These are phyloP conservation scores for Osedax fenrisi DNA, from an alignment of 2,888 invertebrate species.

Conservation along the genomic window DNA sequence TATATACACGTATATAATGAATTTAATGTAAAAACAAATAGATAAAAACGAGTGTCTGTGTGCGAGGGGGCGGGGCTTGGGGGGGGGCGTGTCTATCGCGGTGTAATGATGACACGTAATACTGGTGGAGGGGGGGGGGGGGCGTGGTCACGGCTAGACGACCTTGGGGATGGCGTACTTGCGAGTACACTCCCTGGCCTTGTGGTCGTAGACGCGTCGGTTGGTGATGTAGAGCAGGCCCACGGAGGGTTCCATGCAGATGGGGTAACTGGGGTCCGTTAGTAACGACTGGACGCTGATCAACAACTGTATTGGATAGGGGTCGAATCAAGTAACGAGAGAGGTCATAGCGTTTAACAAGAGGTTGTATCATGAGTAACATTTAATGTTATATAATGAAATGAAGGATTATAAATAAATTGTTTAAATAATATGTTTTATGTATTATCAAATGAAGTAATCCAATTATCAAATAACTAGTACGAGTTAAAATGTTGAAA, in stretches of 20 bases:
- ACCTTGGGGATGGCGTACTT: conserved; percentile 58
- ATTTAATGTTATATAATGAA: no score
- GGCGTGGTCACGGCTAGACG: neutral
- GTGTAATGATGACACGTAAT: neutral
- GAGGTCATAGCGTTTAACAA: no score
- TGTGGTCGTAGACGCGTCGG: conserved; percentile 63
- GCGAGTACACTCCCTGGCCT: conserved; percentile 78
- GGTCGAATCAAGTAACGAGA: no score
- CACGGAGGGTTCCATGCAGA: conserved; percentile 77
- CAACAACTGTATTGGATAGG: conserved; percentile 41
- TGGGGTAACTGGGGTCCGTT: conserved; percentile 70
- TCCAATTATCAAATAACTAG: no score
- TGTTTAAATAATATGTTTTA: no score
- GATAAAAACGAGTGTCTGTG: no score
- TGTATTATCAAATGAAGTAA: no score
- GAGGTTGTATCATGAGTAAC: no score
- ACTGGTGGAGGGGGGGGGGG: neutral
- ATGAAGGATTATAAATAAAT: no score
- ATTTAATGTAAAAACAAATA: no score
- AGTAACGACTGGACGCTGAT: conserved; percentile 50
- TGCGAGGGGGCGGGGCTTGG: neutral
- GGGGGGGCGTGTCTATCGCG: neutral
- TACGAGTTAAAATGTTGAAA: no score
- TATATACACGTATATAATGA: no score
- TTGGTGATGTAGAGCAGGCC: conserved; percentile 68